Base-by-base conservation (phyloP, 2,888 invertebrate species). In the Caenorhabditis afra region DNA sequence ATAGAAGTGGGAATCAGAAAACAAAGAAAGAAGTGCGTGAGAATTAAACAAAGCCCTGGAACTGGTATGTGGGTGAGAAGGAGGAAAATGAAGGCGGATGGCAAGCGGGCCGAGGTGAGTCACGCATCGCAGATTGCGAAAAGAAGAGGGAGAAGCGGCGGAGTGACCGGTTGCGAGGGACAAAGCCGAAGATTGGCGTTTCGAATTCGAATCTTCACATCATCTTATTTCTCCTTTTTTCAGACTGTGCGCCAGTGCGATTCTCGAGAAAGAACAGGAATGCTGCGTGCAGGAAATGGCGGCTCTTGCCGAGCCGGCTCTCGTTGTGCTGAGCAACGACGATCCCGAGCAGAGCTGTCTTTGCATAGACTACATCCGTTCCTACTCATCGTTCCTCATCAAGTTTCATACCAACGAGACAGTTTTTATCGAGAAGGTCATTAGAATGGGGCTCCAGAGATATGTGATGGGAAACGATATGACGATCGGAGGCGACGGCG, bases 401-500 rank as follows among this genome's bases (percentile, higher is more conserved):
- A 74, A 71, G n/a, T 74, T 74, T 29, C 59, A 66, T 37, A 61
- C 66, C 11, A 62, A 61, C 44, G 55, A 73, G 7, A 66, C 70
- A 1, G 52, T 45, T 5, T 59, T 81, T 18, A 74, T 82, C 3
- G 71, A 66, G 22, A 71, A 67, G 59, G 79, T 84, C 3, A 76
- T 84, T 11, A 62, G 58, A 22, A 59, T 68, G 0, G 64, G 70
- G n/a, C 70, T 84, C 3, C 47, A 44, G 18, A 55, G 81, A 44
- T 85, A 82, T 23, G 73, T 78, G n/a, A 81, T 86, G 79, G 39
- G 35, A 8, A 67, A 81, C 12, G 84, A 85, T 20, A 16, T 85
- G 58, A 80, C 84, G 16, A 66, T 85, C 14, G 85, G 83, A 35
- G 83, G 85, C 14, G 84, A 83, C 35, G 87, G 87, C 39, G 87